Base-by-base conservation (phyloP, 64 coral and sea anemone species). In the Montipora capricornis region DNA sequence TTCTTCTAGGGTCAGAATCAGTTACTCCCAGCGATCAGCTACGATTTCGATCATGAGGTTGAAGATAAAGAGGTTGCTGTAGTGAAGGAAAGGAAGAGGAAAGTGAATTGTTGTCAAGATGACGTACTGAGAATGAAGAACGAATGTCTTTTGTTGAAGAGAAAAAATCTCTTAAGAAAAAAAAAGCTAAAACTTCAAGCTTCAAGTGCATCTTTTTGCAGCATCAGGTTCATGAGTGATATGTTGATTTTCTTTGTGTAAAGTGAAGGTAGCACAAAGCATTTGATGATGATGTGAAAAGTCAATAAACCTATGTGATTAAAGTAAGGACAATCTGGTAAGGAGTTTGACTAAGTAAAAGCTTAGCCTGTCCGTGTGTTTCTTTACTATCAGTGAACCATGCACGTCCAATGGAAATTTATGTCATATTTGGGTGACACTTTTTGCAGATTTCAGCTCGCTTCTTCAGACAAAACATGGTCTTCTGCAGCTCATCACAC, bases 401-500 rank as follows among this genome's bases (percentile, higher is more conserved):
- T 64, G 61, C 61, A 26, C 14, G 14, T 64, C 15, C 14, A 64
- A 14, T 64, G 8, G 61, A 64, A 64, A 37, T 37, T 37, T 37
- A 2, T 37, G 69, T 73, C 69, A 73, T 29, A 26, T 24, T 22
- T 73, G 69, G 69, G 19, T 22, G 69, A 73, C 69, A 73, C 69
- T 24, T 73, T 73, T 73, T 73, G 69, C 8, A 73, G 69, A 24
- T 73, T 73, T 73, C 69, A 73, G 17, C 22, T 29, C 24, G 19
- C 69, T 20, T 73, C n/a, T 73, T 73, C 61, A 64, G 61, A 64
- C 8, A 29, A 29, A 73, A 5, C 19, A 24, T 73, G n/a, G 19
- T 26, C 69, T 73, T 73, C 69, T 24, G 37, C 69, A 73, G 69
- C 22, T 73, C 69, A 73, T 73, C 69, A 73, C 69, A 73, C 9